These are phyloP conservation scores for Drosophila yakuba DNA, from an alignment of 1,140 invertebrate genomes.

Conservation along the genomic window DNA sequence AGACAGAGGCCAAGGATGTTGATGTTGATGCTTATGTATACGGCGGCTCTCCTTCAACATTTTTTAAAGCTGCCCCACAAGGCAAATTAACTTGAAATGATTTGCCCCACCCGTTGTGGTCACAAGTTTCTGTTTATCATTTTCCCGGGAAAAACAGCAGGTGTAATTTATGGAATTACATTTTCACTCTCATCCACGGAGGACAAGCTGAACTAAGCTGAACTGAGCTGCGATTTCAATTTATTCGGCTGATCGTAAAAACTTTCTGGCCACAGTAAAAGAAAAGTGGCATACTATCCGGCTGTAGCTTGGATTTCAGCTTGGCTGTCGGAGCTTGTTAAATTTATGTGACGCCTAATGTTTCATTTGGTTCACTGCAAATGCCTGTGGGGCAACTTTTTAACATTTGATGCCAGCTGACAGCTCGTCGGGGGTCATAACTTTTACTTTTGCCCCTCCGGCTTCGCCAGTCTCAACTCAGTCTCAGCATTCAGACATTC, in stretches of 20 bases:
- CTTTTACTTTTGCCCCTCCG: conserved; percentile 22
- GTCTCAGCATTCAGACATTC: not conserved
- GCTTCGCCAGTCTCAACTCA: not conserved
- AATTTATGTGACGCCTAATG: conserved; percentile 64
- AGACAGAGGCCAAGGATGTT: conserved; percentile 26
- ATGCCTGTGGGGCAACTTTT: conserved; percentile 33
- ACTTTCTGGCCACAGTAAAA: conserved; percentile 29
- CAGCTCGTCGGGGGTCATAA: conserved; percentile 43
- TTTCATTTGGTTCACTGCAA: conserved; percentile 46
- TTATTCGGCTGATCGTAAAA: conserved; percentile 70
- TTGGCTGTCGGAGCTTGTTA: conserved; percentile 59
- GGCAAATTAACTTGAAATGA: conserved; percentile 54
- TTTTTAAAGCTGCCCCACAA: conserved; percentile 65
- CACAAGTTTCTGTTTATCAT: conserved; percentile 11
- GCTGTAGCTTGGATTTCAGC: conserved; percentile 13
- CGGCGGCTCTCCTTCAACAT: not conserved
- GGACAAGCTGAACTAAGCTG: conserved; percentile 36
- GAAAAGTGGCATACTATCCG: conserved; percentile 40
- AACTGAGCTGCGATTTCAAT: conserved; percentile 68
- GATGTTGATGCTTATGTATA: conserved; percentile 12
- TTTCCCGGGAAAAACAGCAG: conserved; percentile 32
- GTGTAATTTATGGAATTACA: conserved; percentile 76
- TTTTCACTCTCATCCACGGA: conserved; percentile 48
- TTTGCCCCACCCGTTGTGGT: conserved; percentile 29
- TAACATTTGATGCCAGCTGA: conserved; percentile 57